Base-by-base conservation (phyloP, 2,797 vertebrate genomes). In the Phyllotis vaccarum region DNA sequence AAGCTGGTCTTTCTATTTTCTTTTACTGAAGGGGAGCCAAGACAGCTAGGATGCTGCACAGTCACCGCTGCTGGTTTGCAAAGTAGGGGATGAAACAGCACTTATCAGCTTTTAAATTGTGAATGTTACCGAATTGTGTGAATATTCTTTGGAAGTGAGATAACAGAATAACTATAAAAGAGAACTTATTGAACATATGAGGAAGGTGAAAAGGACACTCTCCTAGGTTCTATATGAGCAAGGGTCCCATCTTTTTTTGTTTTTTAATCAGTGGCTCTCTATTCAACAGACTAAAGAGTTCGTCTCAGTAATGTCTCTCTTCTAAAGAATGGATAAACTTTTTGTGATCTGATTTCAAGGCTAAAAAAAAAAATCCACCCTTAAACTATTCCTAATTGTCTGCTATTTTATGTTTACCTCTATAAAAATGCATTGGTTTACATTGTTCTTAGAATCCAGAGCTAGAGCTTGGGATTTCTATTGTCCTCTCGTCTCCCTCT, bases 341-440 rank as follows among this genome's bases (percentile, higher is more conserved):
- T 96, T 56, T 27, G 49, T 37, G 75, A 72, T 95, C 96, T 97
- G 56, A 95, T 86, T 96, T 72, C 1, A 56, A 94, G 31, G 37
- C 14, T 90, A 74, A 17, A 52, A 2, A 24, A 64, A 85, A 54
- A 79, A 85, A 80, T 70, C 49, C 52, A 92, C 43, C 66, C 68
- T 86, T 66, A 94, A 97, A 96, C 60, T 89, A 86, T 27, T n/a
- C 17, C 29, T 52, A 58, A 19, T 27, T 95, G 92, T 89, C 46
- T 91, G 31, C 80, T 90, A 82, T 91, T 80, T 1, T 6, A 58
- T 92, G 22, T 68, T 46, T 68, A 56, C 19, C 70, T 97, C 93
- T 95, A 21, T 94, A 92, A 95, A 96, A 97, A 95, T 93, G 96
- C 96, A 96, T 68, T 86, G 92, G 96, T 97, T 97, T 16, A 62